phyloP scores from a whole-genome alignment of 2,888 invertebrate species.

The Epirrhoe tristata region DNA sequence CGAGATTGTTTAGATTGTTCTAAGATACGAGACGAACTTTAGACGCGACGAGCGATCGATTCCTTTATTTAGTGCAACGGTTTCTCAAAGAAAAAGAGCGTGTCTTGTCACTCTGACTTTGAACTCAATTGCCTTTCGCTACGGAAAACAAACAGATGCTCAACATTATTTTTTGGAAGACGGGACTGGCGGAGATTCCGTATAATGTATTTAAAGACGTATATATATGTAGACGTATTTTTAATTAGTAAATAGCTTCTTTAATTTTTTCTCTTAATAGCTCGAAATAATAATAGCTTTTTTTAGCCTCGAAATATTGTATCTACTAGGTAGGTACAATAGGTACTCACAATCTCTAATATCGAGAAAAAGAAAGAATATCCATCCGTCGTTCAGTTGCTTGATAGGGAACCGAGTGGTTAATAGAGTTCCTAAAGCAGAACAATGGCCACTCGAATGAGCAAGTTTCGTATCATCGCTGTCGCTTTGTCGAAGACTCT shows the following conservation, averaged over 20 bases:
- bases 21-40: slow-evolving; percentile 6
- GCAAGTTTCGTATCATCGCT: slow-evolving; percentile 37
- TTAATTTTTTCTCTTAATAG: no score
- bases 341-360: not conserved
- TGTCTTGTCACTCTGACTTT: slow-evolving; percentile 1
- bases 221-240: no score
- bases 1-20: slow-evolving; percentile 8
- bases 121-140: not conserved
- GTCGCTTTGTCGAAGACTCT: slow-evolving; percentile 21
- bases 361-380: slow-evolving; percentile 4
- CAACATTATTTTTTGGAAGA: not conserved
- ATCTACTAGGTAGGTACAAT: not conserved
- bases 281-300: no score
- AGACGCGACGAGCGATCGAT: slow-evolving; percentile 10
- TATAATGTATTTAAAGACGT: no score
- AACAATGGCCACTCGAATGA: slow-evolving; percentile 44
- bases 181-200: no score
- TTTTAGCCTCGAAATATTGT: no score
- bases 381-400: slow-evolving; percentile 34
- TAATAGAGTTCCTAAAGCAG: slow-evolving; percentile 48
- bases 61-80: slow-evolving; percentile 1
- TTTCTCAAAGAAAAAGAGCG: slow-evolving; percentile 1
- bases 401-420: slow-evolving; percentile 43
- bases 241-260: no score
- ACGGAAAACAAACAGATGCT: not conserved